These are phyloP conservation scores for Sclerurus mexicanus DNA, from an alignment of 2,113 vertebrate species.

Conservation along the genomic window DNA sequence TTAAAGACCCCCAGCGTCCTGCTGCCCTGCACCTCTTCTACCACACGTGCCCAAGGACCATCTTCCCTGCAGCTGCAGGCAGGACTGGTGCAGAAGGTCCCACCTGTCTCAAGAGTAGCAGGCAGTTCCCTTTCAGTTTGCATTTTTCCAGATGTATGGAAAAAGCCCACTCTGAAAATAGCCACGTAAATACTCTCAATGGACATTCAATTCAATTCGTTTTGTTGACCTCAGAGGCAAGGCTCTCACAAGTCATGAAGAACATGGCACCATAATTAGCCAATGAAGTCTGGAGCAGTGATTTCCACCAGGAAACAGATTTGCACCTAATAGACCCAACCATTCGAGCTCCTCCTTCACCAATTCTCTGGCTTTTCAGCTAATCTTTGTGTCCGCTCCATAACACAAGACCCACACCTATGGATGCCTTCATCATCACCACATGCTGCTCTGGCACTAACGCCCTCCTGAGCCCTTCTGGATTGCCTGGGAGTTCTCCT, in stretches of 20 bases:
- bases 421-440: neutral
- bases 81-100: neutral
- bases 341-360: fast-evolving
- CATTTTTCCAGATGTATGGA: neutral
- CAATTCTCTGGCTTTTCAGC: fast-evolving
- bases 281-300: fast-evolving
- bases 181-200: neutral
- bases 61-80: neutral
- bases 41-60: neutral
- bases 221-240: neutral
- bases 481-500: neutral
- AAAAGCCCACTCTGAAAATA: neutral
- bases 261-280: neutral
- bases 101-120: neutral
- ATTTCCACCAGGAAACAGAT: neutral
- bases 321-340: neutral
- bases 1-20: neutral
- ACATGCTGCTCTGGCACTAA: neutral
- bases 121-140: neutral
- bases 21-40: neutral
- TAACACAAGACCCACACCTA: fast-evolving
- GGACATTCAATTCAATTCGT: neutral
- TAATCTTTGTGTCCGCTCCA: neutral
- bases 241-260: neutral
- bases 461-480: neutral